Percentiles rank a stretch among this genome's conserved stretches.
phyloP scores from a whole-genome alignment of 2,113 vertebrate species.

The rabbit (Oryctolagus cuniculus) region DNA sequence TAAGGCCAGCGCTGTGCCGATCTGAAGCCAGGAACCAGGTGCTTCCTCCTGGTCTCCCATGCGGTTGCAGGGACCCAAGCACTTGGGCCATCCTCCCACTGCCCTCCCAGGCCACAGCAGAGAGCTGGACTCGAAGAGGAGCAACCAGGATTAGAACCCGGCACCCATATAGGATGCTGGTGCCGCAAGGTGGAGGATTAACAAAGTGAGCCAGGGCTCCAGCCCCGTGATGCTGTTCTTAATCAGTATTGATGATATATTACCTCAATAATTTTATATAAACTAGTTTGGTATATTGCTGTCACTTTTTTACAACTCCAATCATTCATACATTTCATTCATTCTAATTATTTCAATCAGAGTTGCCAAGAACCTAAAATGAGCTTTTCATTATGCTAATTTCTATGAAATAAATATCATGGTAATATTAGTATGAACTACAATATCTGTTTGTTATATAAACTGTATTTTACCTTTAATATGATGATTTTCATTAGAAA shows the following conservation, averaged over 20 bases:
- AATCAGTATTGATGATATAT: not conserved
- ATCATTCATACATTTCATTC: constrained; percentile 36
- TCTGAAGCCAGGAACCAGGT: too few relatives aligned
- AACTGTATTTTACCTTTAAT: not conserved
- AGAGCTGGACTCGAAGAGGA: too few relatives aligned
- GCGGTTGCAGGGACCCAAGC: too few relatives aligned
- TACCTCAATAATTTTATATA: constrained; percentile 25
- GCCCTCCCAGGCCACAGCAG: too few relatives aligned
- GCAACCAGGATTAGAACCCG: too few relatives aligned
- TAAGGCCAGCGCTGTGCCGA: too few relatives aligned
- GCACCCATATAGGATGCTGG: too few relatives aligned
- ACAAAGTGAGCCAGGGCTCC: too few relatives aligned
- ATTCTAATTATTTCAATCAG: constrained; percentile 10
- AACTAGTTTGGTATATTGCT: not conserved
- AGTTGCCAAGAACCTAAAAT: constrained; percentile 44
- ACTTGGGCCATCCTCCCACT: too few relatives aligned
- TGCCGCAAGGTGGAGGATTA: too few relatives aligned
- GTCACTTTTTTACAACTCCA: not conserved
- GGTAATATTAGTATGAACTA: not conserved
- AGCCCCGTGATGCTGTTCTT: not conserved
- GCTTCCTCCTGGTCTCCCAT: too few relatives aligned
- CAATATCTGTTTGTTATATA: not conserved
- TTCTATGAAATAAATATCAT: not conserved
- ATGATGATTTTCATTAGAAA: not conserved
- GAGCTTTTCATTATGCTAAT: not conserved